A percentile compares a stretch with the other conserved stretches of the same genome.
Evolutionary conservation across 2,888 invertebrate species (phyloP).

Genomic region (Empis stercorea): DNA sequence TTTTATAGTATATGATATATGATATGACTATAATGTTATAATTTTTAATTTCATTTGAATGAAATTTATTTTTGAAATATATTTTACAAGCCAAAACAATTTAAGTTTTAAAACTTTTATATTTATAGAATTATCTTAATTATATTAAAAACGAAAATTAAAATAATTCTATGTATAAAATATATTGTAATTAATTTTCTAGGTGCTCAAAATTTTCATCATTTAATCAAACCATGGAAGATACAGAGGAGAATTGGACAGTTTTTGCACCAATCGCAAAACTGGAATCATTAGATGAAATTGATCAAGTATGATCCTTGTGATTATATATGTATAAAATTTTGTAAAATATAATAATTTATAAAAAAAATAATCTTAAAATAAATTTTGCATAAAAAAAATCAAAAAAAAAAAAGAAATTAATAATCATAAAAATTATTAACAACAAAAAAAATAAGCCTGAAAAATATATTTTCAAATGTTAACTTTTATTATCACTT

Average conservation of each 20-base stretch:
- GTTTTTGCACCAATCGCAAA: conserved; percentile 47
- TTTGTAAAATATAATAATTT: not conserved
- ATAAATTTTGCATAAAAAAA: no score
- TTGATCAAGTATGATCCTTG: conserved; percentile 36
- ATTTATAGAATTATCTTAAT: no score
- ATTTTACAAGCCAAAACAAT: no score
- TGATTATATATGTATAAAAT: conserved; percentile 12
- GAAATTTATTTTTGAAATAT: no score
- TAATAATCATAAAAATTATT: not conserved
- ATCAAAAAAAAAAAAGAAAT: conserved; percentile 4
- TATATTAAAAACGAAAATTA: no score
- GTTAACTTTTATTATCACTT: no score
- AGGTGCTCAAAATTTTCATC: conserved; percentile 26
- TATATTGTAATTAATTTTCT: conserved; percentile 4
- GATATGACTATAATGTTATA: no score
- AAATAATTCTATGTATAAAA: no score
- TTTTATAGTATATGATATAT: no score
- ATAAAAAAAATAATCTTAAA: conserved; percentile 9
- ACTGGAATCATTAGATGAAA: conserved; percentile 51
- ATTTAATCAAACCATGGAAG: conserved; percentile 24
- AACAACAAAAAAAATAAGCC: not conserved
- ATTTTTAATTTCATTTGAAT: no score
- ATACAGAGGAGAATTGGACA: conserved; percentile 24
- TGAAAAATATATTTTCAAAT: not conserved
- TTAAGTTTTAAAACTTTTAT: no score